Evolutionary conservation across 2,113 vertebrate species (phyloP), one percentile per base, ranked within the genome.

Genomic region (Pogona vitticeps): DNA sequence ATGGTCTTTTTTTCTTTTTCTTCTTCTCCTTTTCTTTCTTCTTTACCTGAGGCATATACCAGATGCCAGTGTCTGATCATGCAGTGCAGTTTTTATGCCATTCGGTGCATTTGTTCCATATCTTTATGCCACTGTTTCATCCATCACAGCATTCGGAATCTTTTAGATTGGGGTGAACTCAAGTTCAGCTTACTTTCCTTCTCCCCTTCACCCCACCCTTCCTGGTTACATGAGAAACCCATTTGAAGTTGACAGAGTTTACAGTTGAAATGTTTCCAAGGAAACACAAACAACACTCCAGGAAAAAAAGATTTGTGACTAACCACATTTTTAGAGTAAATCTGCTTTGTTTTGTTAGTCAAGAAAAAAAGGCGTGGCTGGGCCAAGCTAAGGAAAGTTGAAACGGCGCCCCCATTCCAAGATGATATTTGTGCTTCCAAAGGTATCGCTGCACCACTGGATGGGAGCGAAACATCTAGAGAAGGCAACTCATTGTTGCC

Each of bases 81-180:
- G 89, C 86, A 88, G 90, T 87, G 86, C 90, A 94, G 89, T 88
- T 91, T 88, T 91, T 91, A 94, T 94, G 92, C 91, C 78, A 91
- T 92, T 15, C 36, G 40, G 26, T 13, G 21, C 2, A n/a, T 26
- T 26, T 36, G 58, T 42, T 80, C 58, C 6, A 76, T 80, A 80
- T 92, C 92, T 92, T 93, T 87, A 85, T 91, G 82, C 89, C 89
- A 83, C 77, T 89, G 90, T 91, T 76, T 93, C 90, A 38, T 73
- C 88, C 88, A 80, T 88, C 92, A 76, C 88, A 91, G 76, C 67
- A 88, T 83, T 71, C 81, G 61, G 87, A 65, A 89, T 70, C 42
- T 5, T 82, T 92, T 77, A 61, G 88, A 91, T 83, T 72, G 1
- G 0, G 86, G 8, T 0, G 1, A 91, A 91, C 83, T 91, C 83